Conservation (phyloP, 1,140 invertebrate species). For the Diachasmimorpha longicaudata region DNA sequence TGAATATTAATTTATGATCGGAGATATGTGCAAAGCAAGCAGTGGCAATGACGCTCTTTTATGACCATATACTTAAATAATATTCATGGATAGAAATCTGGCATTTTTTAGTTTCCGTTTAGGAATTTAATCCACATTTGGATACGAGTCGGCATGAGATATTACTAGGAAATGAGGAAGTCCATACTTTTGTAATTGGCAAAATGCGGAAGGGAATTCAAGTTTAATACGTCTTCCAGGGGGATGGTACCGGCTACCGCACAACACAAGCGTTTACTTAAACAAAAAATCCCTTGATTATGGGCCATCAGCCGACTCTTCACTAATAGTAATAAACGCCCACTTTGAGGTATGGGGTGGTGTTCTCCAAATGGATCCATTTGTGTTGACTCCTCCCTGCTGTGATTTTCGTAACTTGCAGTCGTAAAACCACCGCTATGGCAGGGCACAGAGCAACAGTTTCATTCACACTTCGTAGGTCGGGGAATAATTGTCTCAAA, state of each 20-base stretch:
- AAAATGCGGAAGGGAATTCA: background rate
- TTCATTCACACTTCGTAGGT: background rate
- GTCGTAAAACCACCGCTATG: background rate
- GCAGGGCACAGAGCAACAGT: background rate
- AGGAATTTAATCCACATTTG: background rate
- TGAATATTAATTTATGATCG: too few species aligned
- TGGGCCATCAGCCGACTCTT: background rate
- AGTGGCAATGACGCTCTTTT: too few species aligned
- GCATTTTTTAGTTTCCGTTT: background rate
- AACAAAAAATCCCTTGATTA: background rate
- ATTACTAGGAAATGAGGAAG: background rate
- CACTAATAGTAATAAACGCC: background rate
- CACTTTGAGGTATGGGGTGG: background rate
- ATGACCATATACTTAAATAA: too few species aligned
- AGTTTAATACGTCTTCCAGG: background rate
- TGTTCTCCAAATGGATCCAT: background rate
- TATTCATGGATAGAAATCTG: too few species aligned
- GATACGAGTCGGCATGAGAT: background rate
- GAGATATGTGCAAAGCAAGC: too few species aligned
- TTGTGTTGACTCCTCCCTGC: background rate
- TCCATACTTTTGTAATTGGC: background rate
- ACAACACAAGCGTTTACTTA: background rate
- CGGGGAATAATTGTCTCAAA: background rate
- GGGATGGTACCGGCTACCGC: too few species aligned
- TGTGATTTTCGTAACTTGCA: background rate